Evolutionary conservation across 2,888 invertebrate species (phyloP), one percentile per base, ranked within the genome.

Genomic region (Patella pellucida): DNA sequence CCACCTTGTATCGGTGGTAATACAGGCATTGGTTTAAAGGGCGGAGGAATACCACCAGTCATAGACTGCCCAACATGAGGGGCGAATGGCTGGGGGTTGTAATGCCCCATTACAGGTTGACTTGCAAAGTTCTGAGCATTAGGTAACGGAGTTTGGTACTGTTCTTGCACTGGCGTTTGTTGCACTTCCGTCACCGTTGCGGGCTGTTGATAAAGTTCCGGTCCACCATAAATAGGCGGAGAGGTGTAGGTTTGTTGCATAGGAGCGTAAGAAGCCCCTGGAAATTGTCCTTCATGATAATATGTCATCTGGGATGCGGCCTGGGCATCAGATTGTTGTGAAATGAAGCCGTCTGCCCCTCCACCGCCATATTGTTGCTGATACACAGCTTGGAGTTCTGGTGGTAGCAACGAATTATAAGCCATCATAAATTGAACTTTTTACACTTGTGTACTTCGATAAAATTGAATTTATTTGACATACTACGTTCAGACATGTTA

Each of bases 271-370:
- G 41, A 41, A 41, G 41, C 41, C 9, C 7, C 41, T 23, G 62
- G 62, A 5, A 62, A 14, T 23, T 12, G 11, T 23, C 62, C 62
- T 23, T 62, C 62, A 11, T 62, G 62, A 14, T 62, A 23, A 23
- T 62, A 62, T 3, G 62, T 62, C 62, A 62, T 62, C 62, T 62
- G 62, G 62, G 62, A 23, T 19, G 62, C 62, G 23, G 62, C 23
- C 11, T 12, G 19, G 14, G 62, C 19, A 19, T 62, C 62, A 9
- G 41, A 41, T 23, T 23, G 14, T 9, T 19, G 62, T 23, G 62
- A 23, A 11, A 62, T 14, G 14, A 23, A 62, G 14, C 19, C 19
- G 5, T 19, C 62, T 23, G 62, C 62, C 19, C 62, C 62, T 9
- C 62, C 62, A 12, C 23, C 62, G 2, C 62, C 62, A 19, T 62